Conservation (phyloP, 2,888 invertebrate species). For the Troilus luridus region DNA sequence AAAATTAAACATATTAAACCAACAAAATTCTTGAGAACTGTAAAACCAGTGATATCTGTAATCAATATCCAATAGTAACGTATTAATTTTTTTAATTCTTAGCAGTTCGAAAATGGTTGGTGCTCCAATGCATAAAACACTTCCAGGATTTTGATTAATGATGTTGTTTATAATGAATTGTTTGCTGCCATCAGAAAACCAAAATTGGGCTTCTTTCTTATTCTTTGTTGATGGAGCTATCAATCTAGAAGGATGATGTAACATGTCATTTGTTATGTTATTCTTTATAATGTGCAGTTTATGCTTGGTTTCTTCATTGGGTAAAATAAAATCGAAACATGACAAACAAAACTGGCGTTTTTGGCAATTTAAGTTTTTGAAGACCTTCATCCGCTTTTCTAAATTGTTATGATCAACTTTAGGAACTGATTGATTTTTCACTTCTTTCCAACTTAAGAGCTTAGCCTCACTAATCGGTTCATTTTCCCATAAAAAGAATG, state of each 20-base stretch:
- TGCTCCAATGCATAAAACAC: slow-evolving; percentile 88
- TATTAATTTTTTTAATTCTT: slow-evolving; percentile 70
- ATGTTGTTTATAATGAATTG: slow-evolving; percentile 77
- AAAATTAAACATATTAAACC: slow-evolving; percentile 94
- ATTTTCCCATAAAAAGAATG: slow-evolving; percentile 76
- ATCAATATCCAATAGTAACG: slow-evolving; percentile 87
- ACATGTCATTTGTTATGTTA: slow-evolving; percentile 74
- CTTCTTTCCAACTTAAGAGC: slow-evolving; percentile 72
- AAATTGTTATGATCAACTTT: slow-evolving; percentile 73
- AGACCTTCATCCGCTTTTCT: slow-evolving; percentile 73
- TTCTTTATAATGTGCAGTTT: slow-evolving; percentile 73
- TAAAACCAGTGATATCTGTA: slow-evolving; percentile 75
- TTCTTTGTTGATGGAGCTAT: slow-evolving; percentile 80
- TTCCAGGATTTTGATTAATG: slow-evolving; percentile 67
- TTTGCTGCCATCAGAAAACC: slow-evolving; percentile 81
- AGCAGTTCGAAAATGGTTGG: slow-evolving; percentile 85
- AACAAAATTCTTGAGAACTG: slow-evolving; percentile 74
- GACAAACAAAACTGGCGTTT: slow-evolving; percentile 76
- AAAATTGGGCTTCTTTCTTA: slow-evolving; percentile 89
- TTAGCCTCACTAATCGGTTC: slow-evolving; percentile 70
- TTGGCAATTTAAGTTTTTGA: slow-evolving; percentile 69
- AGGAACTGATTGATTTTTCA: slow-evolving; percentile 70
- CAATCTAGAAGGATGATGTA: slow-evolving; percentile 74
- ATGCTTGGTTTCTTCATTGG: slow-evolving; percentile 71
- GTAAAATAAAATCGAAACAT: slow-evolving; percentile 74